Evolutionary conservation across 2,888 invertebrate genomes (phyloP).

Genomic region (Monochamus alternatus): DNA sequence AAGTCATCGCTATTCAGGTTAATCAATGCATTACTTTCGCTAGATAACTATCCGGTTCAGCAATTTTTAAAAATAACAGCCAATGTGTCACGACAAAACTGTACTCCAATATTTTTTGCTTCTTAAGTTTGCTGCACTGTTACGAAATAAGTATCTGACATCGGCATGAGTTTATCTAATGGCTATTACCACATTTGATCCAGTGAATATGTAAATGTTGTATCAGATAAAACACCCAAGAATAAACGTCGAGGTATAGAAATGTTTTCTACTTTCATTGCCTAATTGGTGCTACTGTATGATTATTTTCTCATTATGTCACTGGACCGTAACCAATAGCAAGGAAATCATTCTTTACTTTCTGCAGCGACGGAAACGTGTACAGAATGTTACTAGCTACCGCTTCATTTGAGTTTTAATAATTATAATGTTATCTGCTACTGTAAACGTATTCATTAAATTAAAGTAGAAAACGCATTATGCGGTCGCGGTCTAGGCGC

Average conservation of each 20-base stretch:
- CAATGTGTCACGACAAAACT: not conserved
- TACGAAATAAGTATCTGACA: not conserved
- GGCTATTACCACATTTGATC: not conserved
- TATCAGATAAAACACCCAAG: not conserved
- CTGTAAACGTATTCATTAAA: no score
- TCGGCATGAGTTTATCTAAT: not conserved
- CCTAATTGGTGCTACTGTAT: not conserved
- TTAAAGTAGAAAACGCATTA: no score
- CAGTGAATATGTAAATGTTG: not conserved
- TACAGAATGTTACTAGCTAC: not conserved
- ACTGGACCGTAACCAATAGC: not conserved
- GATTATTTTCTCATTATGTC: conserved; percentile 9
- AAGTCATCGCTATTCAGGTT: not conserved
- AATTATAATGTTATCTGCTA: no score
- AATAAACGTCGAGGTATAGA: not conserved
- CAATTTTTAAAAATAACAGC: not conserved
- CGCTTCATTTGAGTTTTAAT: no score
- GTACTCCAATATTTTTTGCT: not conserved
- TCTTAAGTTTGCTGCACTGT: not conserved
- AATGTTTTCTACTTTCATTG: not conserved
- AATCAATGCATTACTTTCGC: not conserved
- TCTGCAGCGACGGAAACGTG: no score
- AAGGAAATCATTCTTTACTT: not conserved
- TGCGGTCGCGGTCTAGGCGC: no score
- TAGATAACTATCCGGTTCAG: not conserved